Evolutionary conservation across 2,797 vertebrate species (phyloP), one percentile per base, ranked within the genome.

Genomic region (Thunnus albacares): DNA sequence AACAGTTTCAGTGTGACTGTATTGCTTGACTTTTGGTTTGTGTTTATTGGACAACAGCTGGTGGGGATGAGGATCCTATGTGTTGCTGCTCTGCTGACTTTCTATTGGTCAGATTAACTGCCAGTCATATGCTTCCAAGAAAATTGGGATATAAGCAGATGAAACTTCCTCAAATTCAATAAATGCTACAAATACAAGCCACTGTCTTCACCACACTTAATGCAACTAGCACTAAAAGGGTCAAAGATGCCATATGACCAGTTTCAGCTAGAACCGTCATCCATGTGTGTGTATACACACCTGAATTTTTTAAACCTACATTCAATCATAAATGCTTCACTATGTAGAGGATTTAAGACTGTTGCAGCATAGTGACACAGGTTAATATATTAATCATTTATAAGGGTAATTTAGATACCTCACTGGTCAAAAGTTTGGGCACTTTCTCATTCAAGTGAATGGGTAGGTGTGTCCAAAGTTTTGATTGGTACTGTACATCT

Each of bases 131-230:
- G 59, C 35, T 49, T 35, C 11, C 18, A 38, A 3, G 66, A 57
- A 68, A 57, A 55, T 11, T n/a, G 7, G 11, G 73, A 35, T 28
- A 6, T 30, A 52, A 43, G 41, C 28, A 55, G 47, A 30, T 51
- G 30, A 64, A 56, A 38, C 26, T 7, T 35, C 33, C 57, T 55
- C 22, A 67, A 17, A 68, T 56, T 38, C 22, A 58, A 56, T 10
- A 49, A 35, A 22, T 61, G 70, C 28, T 41, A 63, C 2, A n/a
- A 33, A 22, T 57, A 28, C 35, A 66, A 77, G 26, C 52, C 14
- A 49, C 15, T 4, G 9, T 53, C 6, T 22, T 4, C 15, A 64
- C 38, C 17, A 55, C 15, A 66, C 4, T 26, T 9, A 12, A 14
- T 71, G 49, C 33, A 63, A 67, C 52, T 26, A 33, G 4, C 11